These are phyloP conservation scores for Pangasius macronema DNA, from an alignment of 2,797 vertebrate genomes.

Conservation along the genomic window DNA sequence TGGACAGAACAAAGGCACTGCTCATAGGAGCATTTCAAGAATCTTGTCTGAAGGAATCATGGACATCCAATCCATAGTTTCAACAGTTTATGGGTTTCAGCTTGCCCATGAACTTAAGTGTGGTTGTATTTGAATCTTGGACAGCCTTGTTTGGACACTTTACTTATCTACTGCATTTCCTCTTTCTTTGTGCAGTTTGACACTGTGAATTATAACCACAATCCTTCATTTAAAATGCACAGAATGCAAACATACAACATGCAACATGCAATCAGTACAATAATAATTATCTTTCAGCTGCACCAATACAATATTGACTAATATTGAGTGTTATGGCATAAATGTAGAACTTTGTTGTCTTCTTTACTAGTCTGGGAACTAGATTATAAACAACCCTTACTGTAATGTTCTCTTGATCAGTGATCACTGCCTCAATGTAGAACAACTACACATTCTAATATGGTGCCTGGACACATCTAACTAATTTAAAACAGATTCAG, in stretches of 20 bases:
- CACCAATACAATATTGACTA: neutral
- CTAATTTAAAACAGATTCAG: neutral
- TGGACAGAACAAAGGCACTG: conserved; percentile 33
- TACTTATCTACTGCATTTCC: conserved; percentile 52
- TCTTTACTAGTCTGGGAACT: neutral
- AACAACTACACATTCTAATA: neutral
- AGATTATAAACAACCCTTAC: neutral
- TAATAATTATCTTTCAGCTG: too few relatives aligned
- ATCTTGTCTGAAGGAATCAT: conserved; percentile 39
- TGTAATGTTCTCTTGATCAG: neutral
- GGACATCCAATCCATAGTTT: conserved; percentile 45
- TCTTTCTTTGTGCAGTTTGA: conserved; percentile 42
- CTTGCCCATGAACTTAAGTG: conserved; percentile 25
- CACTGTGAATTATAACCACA: conserved; percentile 42
- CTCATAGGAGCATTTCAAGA: conserved; percentile 34
- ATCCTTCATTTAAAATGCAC: conserved; percentile 31
- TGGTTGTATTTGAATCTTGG: conserved; percentile 41
- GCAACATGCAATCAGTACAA: too few relatives aligned
- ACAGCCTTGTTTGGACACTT: conserved; percentile 47
- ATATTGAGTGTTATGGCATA: neutral
- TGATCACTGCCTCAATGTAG: neutral
- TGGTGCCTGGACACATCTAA: neutral
- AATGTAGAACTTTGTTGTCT: neutral
- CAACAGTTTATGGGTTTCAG: conserved; percentile 47
- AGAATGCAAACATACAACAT: neutral